phyloP scores from a whole-genome alignment of 2,113 vertebrate species.

The Marmota flaviventris region DNA sequence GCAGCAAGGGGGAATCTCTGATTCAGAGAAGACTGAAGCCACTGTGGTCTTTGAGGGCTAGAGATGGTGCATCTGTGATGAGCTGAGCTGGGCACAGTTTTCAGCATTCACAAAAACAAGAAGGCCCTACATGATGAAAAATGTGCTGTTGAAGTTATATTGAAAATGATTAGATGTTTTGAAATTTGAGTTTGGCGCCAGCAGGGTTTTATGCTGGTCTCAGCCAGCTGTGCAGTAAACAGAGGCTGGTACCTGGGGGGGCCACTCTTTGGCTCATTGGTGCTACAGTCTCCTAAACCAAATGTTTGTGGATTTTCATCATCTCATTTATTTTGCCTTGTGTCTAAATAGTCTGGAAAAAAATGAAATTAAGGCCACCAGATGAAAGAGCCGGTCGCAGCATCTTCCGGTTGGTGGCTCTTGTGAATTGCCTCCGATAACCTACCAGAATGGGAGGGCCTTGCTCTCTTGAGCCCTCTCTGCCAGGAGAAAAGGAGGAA shows the following conservation, averaged over 20 bases:
- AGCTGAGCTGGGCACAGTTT: not conserved
- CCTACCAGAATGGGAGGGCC: too few relatives aligned
- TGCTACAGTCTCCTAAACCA: not conserved
- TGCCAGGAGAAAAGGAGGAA: not conserved
- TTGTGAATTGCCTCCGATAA: not conserved
- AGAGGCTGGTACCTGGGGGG: too few relatives aligned
- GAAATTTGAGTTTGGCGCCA: not conserved
- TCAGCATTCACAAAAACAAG: not conserved
- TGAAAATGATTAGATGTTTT: not conserved
- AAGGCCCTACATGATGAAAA: not conserved
- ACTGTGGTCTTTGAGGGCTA: not conserved
- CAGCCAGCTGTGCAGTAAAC: not conserved
- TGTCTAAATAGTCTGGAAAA: not conserved
- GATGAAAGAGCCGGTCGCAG: rapidly evolving
- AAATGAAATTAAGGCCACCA: not conserved
- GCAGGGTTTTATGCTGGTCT: not conserved
- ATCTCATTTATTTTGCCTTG: not conserved
- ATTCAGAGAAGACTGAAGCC: not conserved
- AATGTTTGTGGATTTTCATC: too few relatives aligned
- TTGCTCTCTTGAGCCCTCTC: not conserved
- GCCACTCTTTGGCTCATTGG: not conserved
- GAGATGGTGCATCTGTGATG: rapidly evolving
- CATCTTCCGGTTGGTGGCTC: not conserved
- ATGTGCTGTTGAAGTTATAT: not conserved
- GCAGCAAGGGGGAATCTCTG: too few relatives aligned